Percentiles rank a stretch among this genome's conserved stretches.
Conservation (phyloP, 2,113 vertebrate genomes). For the Apaloderma vittatum region DNA sequence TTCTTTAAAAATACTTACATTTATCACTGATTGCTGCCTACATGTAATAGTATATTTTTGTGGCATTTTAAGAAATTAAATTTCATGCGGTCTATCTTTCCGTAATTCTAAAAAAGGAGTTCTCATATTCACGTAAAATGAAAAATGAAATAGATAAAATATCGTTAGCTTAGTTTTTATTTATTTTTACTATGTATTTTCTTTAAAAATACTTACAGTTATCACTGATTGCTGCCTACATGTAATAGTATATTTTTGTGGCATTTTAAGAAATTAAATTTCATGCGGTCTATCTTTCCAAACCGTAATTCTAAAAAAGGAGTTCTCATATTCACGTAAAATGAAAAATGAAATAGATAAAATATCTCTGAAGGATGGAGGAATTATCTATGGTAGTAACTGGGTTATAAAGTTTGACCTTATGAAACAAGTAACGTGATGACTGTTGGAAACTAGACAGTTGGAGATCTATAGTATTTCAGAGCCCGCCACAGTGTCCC, state of each 20-base stretch:
- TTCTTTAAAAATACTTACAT: neutral
- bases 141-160: slow-evolving; percentile 62
- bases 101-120: neutral
- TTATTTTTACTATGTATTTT: neutral
- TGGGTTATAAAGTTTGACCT: slow-evolving; percentile 79
- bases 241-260: neutral
- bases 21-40: neutral
- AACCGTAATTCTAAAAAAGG: neutral
- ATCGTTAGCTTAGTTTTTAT: neutral
- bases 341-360: slow-evolving; percentile 60
- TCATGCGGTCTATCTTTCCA: neutral
- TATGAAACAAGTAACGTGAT: slow-evolving; percentile 68
- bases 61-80: neutral
- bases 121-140: neutral
- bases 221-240: neutral
- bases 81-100: neutral
- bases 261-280: neutral
- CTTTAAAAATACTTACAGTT: neutral
- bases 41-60: neutral
- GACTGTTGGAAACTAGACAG: neutral
- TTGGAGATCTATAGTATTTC: slow-evolving; percentile 1
- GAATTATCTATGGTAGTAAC: slow-evolving; percentile 35
- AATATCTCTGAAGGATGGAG: slow-evolving; percentile 14
- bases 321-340: neutral
- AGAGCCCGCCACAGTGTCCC: neutral